Evolutionary conservation across 2,888 invertebrate species (phyloP).

Genomic region (Mimas tiliae): DNA sequence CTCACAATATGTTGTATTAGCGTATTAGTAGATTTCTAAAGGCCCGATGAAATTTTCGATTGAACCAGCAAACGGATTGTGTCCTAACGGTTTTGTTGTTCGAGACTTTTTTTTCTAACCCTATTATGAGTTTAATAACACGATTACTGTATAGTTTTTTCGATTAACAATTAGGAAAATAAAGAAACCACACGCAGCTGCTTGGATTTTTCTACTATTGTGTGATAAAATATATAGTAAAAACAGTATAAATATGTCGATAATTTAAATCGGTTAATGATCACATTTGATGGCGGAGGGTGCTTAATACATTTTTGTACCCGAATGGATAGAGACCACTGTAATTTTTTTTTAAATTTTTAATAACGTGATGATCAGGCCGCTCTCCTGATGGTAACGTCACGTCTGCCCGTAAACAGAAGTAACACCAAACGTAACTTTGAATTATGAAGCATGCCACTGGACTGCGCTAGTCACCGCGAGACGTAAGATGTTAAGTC

Average conservation of each 20-base stretch:
- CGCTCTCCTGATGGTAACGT: too few relatives aligned
- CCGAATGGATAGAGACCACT: too few relatives aligned
- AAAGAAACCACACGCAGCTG: conserved; percentile 23
- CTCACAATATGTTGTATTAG: conserved; percentile 83
- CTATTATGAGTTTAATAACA: conserved; percentile 59
- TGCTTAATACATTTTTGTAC: background rate
- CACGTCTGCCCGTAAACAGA: too few relatives aligned
- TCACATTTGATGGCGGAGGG: background rate
- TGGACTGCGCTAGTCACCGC: too few relatives aligned
- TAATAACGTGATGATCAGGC: too few relatives aligned
- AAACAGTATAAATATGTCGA: background rate
- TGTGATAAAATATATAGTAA: background rate
- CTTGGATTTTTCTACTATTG: conserved; percentile 1
- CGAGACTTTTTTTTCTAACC: conserved; percentile 53
- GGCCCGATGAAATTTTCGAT: conserved; percentile 82
- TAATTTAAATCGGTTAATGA: background rate
- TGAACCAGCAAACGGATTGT: conserved; percentile 78
- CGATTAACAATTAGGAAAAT: conserved; percentile 30
- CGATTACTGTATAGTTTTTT: conserved; percentile 42
- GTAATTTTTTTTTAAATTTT: too few relatives aligned
- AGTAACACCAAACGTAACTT: too few relatives aligned
- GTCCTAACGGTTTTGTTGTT: conserved; percentile 73
- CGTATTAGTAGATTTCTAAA: conserved; percentile 82
- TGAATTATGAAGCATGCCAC: too few relatives aligned
- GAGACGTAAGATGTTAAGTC: too few relatives aligned